Evolutionary conservation across 2,888 invertebrate genomes (phyloP).

Genomic region (Gonocerus acuteangulatus): DNA sequence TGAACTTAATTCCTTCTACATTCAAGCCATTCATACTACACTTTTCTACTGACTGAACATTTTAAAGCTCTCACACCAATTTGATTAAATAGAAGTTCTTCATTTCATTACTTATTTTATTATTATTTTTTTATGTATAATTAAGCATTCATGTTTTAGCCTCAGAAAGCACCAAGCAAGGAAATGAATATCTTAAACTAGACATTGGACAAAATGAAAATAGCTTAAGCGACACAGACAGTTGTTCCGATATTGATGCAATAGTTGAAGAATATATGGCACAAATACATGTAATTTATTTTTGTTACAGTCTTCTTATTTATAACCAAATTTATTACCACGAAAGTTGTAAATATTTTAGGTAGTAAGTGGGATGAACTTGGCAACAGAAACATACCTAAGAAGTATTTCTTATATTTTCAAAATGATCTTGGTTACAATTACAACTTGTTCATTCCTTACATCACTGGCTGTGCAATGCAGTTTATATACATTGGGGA

Average conservation of each 20-base stretch:
- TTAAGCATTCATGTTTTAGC: too few species aligned
- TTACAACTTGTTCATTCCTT: not conserved
- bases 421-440: not conserved
- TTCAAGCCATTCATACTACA: too few species aligned
- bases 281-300: not conserved
- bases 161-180: not conserved
- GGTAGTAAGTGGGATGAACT: not conserved
- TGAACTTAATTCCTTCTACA: too few species aligned
- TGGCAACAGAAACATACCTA: not conserved
- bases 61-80: too few species aligned
- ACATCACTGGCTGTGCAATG: not conserved
- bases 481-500: not conserved
- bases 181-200: not conserved
- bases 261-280: constrained; percentile 9
- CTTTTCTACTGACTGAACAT: too few species aligned
- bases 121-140: too few species aligned
- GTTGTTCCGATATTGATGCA: not conserved
- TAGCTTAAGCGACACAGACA: constrained; percentile 1
- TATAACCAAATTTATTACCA: not conserved
- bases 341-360: not conserved
- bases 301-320: not conserved
- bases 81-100: too few species aligned
- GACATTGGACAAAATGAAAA: not conserved
- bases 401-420: not conserved
- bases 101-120: too few species aligned